Evolutionary conservation across 1,140 invertebrate genomes (phyloP), one percentile per base, ranked within the genome.

Genomic region (Chrysoperla carnea): DNA sequence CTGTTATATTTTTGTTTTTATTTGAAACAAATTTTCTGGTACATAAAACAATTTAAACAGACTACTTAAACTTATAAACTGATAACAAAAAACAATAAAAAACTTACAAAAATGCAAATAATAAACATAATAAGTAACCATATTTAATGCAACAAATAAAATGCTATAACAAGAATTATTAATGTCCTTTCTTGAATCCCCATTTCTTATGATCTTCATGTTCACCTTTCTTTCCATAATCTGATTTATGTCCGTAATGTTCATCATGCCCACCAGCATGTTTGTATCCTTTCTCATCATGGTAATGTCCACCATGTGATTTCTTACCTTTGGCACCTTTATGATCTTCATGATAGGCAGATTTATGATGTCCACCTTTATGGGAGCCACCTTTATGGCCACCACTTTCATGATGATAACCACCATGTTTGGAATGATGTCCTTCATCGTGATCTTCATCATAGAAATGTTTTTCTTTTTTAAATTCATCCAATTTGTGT

Each of bases 391-490:
- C 75, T 40, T 72, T 66, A 29, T 72, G 62, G 40, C 69, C 66
- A 49, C 74, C 73, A 41, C 72, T 63, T 44, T 66, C 66, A 42
- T 76, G 65, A 46, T 77, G 70, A 52, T 70, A 63, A 1, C 63
- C 62, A 28, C 72, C 72, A 41, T 71, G 66, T 48, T 77, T 76
- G 48, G 72, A 65, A 48, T 76, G 72, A 45, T 71, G 70, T 35
- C 72, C 73, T 45, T 62, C 66, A 47, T 74, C 70, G 53, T 75
- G 72, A 50, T 74, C 68, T 55, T 75, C 73, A 49, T 75, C 72
- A 59, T 71, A 75, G 64, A 75, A 76, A 52, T 79, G 71, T 44
- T 78, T 77, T 43, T 78, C 70, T 51, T 80, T 81, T 51, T 78
- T 77, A 56, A 66, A 79, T 52, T 80, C 76, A 57, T 81, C 77